These are phyloP conservation scores for Drosophila pallidifrons DNA, from an alignment of 1,140 invertebrate species.

Conservation along the genomic window DNA sequence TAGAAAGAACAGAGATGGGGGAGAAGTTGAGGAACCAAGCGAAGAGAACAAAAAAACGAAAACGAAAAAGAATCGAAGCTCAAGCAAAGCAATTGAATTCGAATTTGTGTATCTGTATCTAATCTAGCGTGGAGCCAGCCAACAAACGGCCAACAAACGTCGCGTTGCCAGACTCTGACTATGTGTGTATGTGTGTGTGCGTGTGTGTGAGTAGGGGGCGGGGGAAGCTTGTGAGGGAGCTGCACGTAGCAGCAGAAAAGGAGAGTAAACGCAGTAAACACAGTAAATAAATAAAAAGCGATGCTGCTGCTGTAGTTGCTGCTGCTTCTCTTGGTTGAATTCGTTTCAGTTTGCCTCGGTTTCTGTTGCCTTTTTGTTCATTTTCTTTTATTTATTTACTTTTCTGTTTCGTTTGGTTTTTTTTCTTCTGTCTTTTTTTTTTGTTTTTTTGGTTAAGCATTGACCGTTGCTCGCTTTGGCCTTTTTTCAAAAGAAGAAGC, in stretches of 20 bases:
- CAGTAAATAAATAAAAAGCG: constrained; percentile 75
- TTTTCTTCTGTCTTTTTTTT: constrained; percentile 25
- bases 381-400: not conserved
- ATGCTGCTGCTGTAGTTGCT: constrained; percentile 27
- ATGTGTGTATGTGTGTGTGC: no score
- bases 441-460: constrained; percentile 46
- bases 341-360: constrained; percentile 38
- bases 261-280: constrained; percentile 73
- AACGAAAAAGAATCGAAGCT: constrained; percentile 1
- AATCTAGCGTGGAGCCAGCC: constrained; percentile 70
- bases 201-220: no score
- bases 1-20: not conserved
- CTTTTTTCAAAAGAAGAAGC: constrained; percentile 44
- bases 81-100: constrained; percentile 59
- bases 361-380: constrained; percentile 4
- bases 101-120: constrained; percentile 78
- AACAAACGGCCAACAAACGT: constrained; percentile 57
- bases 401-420: constrained; percentile 9
- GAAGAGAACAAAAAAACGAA: no score
- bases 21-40: not conserved
- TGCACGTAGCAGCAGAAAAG: constrained; percentile 71
- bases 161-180: not conserved
- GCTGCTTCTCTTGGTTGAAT: constrained; percentile 29
- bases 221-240: not conserved
- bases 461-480: constrained; percentile 69